Conservation (phyloP, 64 coral and sea anemone genomes). For the Montipora foliosa region DNA sequence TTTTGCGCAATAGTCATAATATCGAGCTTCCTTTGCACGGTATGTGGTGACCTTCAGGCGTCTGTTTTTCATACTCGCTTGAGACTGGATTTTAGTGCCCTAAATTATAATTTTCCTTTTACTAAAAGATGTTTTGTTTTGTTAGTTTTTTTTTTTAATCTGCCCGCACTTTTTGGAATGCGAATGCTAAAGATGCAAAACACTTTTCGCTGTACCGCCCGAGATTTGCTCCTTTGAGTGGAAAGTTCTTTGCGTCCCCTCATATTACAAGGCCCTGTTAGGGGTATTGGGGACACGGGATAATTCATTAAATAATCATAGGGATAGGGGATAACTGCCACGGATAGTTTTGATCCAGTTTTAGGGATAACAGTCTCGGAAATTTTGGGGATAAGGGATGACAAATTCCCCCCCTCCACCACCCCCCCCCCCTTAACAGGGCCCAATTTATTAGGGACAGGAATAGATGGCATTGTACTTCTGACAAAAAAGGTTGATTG, state of each 20-base stretch:
- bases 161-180: neutral
- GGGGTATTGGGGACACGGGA: too few relatives aligned
- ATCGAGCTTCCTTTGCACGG: too few relatives aligned
- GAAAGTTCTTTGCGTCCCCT: neutral
- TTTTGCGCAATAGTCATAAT: too few relatives aligned
- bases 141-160: neutral
- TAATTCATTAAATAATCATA: too few relatives aligned
- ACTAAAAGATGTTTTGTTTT: neutral
- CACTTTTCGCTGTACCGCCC: neutral
- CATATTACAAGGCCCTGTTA: too few relatives aligned
- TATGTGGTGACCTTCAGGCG: neutral
- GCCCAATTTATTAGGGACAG: neutral
- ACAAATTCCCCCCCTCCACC: neutral
- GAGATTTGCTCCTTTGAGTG: neutral
- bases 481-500: neutral
- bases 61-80: neutral
- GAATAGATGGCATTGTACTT: neutral
- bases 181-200: neutral
- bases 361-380: too few relatives aligned
- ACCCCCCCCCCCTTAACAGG: too few relatives aligned
- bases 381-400: neutral
- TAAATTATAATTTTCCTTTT: neutral
- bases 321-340: too few relatives aligned
- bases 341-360: too few relatives aligned
- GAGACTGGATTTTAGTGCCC: neutral